Conservation (phyloP, 2,113 vertebrate species). For the Tachuris rubrigastra region DNA sequence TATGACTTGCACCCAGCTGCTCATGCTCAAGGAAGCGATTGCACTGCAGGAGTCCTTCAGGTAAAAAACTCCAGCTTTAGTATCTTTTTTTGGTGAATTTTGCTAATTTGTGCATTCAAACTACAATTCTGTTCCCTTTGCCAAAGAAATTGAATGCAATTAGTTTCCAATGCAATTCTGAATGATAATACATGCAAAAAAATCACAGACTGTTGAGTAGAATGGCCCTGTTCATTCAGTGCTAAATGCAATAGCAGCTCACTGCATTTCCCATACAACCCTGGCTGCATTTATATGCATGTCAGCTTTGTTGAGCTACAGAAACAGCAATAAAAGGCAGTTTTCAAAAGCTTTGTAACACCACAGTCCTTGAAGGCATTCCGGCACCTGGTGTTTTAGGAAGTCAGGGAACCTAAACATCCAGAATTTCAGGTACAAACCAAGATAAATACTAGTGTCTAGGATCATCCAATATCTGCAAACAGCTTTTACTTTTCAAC, state of each 20-base stretch:
- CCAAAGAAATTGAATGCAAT: background rate
- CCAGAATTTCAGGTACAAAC: background rate
- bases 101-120: background rate
- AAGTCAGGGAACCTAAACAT: background rate
- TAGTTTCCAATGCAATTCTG: background rate
- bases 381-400: background rate
- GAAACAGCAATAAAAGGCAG: background rate
- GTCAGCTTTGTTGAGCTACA: background rate
- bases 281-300: background rate
- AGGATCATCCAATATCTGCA: background rate
- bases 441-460: background rate
- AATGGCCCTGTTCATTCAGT: rapidly evolving
- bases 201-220: background rate
- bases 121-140: background rate
- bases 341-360: background rate
- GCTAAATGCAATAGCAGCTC: background rate
- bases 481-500: background rate
- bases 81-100: background rate
- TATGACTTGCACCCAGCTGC: background rate
- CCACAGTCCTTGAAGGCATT: background rate
- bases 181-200: background rate
- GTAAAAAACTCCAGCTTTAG: background rate
- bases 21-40: background rate
- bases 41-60: background rate
- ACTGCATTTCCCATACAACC: background rate